Evolutionary conservation across 2,888 invertebrate species (phyloP).

Genomic region (Lamproptera curius): DNA sequence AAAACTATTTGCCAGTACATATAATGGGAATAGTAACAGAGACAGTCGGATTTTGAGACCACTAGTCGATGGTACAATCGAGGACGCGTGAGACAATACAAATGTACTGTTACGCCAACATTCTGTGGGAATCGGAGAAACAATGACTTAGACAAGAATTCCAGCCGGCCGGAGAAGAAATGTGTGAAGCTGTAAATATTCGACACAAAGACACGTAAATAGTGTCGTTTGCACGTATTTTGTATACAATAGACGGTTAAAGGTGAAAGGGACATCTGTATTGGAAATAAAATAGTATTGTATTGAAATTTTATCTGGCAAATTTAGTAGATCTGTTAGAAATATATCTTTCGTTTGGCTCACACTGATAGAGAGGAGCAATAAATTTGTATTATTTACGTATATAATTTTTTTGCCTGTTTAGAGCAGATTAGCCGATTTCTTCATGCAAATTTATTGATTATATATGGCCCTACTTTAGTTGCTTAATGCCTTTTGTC

Average conservation of each 20-base stretch:
- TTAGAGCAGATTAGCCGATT: too few species aligned
- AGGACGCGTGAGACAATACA: slow-evolving; percentile 9
- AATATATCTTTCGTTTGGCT: too few species aligned
- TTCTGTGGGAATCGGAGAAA: slow-evolving; percentile 43
- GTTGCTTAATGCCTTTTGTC: too few species aligned
- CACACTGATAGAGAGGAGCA: too few species aligned
- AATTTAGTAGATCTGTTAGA: too few species aligned
- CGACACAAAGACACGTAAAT: slow-evolving; percentile 3
- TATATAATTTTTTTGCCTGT: too few species aligned
- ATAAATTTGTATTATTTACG: too few species aligned
- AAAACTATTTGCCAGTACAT: too few species aligned
- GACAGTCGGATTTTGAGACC: not conserved
- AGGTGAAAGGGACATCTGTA: not conserved
- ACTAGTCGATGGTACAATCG: slow-evolving; percentile 5
- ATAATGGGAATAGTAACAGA: slow-evolving; percentile 15
- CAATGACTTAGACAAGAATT: slow-evolving; percentile 47
- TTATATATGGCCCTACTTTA: too few species aligned
- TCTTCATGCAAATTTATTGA: too few species aligned
- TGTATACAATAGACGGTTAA: not conserved
- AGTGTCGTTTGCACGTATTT: slow-evolving; percentile 10
- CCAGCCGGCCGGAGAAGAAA: slow-evolving; percentile 24
- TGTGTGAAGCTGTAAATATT: slow-evolving; percentile 8
- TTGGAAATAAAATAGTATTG: too few species aligned
- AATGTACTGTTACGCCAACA: slow-evolving; percentile 34
- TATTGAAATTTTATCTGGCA: too few species aligned